Conservation (phyloP, 1,140 invertebrate genomes). For the Limonius californicus region DNA sequence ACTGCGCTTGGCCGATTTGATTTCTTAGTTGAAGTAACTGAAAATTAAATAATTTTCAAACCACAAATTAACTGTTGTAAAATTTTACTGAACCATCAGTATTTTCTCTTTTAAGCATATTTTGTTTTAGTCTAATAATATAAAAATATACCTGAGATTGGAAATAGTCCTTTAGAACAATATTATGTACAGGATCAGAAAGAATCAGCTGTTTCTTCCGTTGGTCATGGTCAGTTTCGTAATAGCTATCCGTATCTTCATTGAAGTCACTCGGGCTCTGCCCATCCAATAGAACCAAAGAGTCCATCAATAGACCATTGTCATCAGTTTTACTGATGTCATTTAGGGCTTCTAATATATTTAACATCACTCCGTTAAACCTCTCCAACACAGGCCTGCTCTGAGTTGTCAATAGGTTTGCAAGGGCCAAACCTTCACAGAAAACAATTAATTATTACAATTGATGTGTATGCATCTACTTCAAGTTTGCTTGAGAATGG, state of each 20-base stretch:
- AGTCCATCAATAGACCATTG: slow-evolving; percentile 51
- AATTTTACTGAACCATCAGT: no score
- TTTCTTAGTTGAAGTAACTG: slow-evolving; percentile 62
- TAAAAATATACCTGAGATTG: slow-evolving; percentile 57
- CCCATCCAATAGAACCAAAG: slow-evolving; percentile 49
- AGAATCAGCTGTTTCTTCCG: slow-evolving; percentile 58
- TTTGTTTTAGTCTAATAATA: no score
- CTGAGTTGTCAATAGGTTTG: slow-evolving; percentile 69
- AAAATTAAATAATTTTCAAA: slow-evolving; percentile 42
- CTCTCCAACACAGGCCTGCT: slow-evolving; percentile 66
- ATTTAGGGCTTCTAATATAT: slow-evolving; percentile 79
- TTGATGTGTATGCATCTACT: no score
- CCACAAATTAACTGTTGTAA: slow-evolving; percentile 1
- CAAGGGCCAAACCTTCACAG: slow-evolving; percentile 69
- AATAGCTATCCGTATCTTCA: slow-evolving; percentile 47
- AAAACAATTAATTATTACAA: no score
- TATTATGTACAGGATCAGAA: slow-evolving; percentile 67
- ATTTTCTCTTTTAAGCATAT: background rate
- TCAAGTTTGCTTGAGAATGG: no score
- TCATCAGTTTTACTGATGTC: slow-evolving; percentile 78
- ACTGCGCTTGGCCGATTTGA: slow-evolving; percentile 62
- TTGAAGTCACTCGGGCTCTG: slow-evolving; percentile 46
- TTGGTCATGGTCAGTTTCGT: slow-evolving; percentile 55
- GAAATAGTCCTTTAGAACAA: slow-evolving; percentile 64
- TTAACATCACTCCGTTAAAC: slow-evolving; percentile 71